Base-by-base conservation (phyloP, 1,140 invertebrate genomes). In the Temnothorax longispinosus region DNA sequence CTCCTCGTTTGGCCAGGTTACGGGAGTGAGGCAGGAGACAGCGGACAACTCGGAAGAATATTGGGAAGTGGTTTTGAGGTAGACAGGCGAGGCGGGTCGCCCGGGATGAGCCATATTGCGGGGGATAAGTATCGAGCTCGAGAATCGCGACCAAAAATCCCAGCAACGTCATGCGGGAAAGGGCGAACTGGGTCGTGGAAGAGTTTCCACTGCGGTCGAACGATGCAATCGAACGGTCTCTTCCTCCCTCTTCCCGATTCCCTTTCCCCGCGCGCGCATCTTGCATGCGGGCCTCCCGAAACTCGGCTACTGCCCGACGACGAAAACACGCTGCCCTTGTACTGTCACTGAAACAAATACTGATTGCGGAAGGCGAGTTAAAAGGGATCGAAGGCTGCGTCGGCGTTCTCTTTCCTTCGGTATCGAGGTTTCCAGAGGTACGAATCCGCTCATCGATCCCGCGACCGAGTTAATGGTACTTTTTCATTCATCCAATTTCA, bases 261-360 rank as follows among this genome's bases (percentile, higher is more conserved):
- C 56, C 64, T 82, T 60, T 74, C 78, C 21, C 56, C 58, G 35
- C 52, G 18, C 54, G 62, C 86, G 65, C 82, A 86, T 88, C 88
- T 72, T 69, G 84, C 75, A 89, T 82, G 88, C 88, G 88, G 84
- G 56, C 75, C 54, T 89, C 21, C 41, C 58, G 84, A 91, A 90
- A 92, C 81, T 89, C 77, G 32, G 35, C 92, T 91, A 89, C 88
- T 89, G 85, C 62, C 85, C 88, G 84, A 88, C 76, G 86, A 85
- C 89, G 88, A 92, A 94, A 94, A 93, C 90, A 91, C 82, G 81
- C 62, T 90, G 90, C 76, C 88, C 89, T 92, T 93, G 88, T 93
- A 89, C 87, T 90, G 89, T 90, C 82, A 77, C 71, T 86, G 87
- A 91, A 91, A 92, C 77, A 91, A 92, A 92, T 87, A 89, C 82